A percentile compares a stretch with the other conserved stretches of the same genome.
These are phyloP conservation scores for Gasterosteus aculeatus DNA, from an alignment of 2,113 vertebrate genomes.

Conservation along the genomic window DNA sequence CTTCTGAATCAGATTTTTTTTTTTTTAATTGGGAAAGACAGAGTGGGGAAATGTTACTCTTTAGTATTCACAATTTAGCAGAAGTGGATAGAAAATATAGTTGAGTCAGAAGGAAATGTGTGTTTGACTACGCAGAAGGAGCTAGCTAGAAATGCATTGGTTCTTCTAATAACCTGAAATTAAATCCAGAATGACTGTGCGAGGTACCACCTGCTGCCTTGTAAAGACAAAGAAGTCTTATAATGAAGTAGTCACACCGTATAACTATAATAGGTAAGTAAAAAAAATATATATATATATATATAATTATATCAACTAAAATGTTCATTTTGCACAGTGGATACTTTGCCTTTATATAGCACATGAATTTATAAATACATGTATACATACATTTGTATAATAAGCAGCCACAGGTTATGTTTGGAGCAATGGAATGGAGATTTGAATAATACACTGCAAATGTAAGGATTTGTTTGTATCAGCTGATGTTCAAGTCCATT, in stretches of 20 bases:
- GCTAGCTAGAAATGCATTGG: background rate
- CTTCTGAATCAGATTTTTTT: background rate
- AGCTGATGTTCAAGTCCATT: no score
- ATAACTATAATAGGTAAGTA: no score
- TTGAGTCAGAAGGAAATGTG: background rate
- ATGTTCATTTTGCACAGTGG: no score
- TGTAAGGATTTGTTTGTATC: background rate
- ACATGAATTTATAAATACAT: no score
- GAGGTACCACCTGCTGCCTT: background rate
- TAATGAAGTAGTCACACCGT: no score
- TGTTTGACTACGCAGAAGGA: background rate
- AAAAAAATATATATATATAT: no score
- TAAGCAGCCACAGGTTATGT: background rate
- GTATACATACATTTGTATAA: no score
- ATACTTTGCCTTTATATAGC: no score
- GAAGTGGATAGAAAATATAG: background rate
- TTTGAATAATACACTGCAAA: constrained; percentile 6
- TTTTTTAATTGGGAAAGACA: background rate
- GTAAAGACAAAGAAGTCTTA: background rate
- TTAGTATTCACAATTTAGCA: background rate
- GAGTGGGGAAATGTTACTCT: background rate
- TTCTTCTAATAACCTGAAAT: background rate
- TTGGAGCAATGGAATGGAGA: background rate
- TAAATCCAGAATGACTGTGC: background rate
- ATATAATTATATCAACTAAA: no score